A percentile compares a stretch with the other conserved stretches of the same genome.
Evolutionary conservation across 1,140 invertebrate genomes (phyloP).

Genomic region (Planococcus citri): DNA sequence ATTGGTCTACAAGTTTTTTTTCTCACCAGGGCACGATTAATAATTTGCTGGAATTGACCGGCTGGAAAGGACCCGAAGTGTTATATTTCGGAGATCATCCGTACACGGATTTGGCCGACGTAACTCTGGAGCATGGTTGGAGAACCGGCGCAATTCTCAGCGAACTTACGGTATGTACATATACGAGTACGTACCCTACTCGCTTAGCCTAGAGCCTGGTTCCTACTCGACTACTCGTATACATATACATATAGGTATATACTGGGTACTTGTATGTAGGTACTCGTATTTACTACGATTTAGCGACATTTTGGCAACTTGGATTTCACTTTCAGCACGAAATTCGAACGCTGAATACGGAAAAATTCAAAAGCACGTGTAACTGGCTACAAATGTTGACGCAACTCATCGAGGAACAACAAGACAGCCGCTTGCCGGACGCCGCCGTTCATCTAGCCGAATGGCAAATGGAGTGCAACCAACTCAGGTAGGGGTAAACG

Average conservation of each 20-base stretch:
- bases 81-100: slow-evolving; percentile 97
- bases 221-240: too few species aligned
- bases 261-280: too few species aligned
- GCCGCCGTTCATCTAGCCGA: slow-evolving; percentile 51
- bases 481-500: slow-evolving; percentile 55
- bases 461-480: slow-evolving; percentile 75
- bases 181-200: not conserved
- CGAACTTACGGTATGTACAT: slow-evolving; percentile 65
- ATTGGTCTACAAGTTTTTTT: not conserved
- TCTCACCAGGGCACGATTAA: slow-evolving; percentile 69
- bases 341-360: slow-evolving; percentile 75
- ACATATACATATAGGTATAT: too few species aligned
- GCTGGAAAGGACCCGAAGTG: slow-evolving; percentile 82
- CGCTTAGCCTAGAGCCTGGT: not conserved
- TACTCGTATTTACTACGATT: too few species aligned
- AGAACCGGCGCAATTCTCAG: slow-evolving; percentile 95
- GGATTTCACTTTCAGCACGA: slow-evolving; percentile 56
- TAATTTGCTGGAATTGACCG: slow-evolving; percentile 80
- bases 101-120: slow-evolving; percentile 92
- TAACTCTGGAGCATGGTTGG: slow-evolving; percentile 92
- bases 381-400: slow-evolving; percentile 90
- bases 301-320: not conserved
- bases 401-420: slow-evolving; percentile 76
- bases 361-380: slow-evolving; percentile 71
- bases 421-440: slow-evolving; percentile 61